phyloP scores from a whole-genome alignment of 1,140 invertebrate genomes.

The Pogonomyrmex californicus region DNA sequence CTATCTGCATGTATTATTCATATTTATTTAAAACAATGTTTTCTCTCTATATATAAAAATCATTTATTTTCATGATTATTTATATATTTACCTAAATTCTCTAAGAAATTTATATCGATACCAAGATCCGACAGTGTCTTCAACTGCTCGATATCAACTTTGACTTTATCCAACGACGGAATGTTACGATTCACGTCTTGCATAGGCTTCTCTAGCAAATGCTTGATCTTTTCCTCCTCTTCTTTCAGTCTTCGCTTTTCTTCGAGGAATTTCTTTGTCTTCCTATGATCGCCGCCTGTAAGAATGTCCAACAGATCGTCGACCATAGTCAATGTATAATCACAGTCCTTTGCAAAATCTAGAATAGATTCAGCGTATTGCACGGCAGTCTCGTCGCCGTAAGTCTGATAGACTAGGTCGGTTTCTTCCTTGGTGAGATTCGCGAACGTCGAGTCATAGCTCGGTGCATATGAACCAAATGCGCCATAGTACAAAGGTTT shows the following conservation, averaged over 20 bases:
- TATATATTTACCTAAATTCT: conserved; percentile 90
- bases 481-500: conserved; percentile 97
- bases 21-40: background rate
- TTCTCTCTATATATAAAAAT: no score
- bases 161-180: conserved; percentile 87
- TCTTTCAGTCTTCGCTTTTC: conserved; percentile 89
- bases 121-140: conserved; percentile 92
- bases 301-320: conserved; percentile 94
- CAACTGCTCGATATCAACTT: conserved; percentile 92
- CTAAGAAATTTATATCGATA: conserved; percentile 94
- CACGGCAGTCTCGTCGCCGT: conserved; percentile 95
- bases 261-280: conserved; percentile 90
- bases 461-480: conserved; percentile 97
- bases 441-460: conserved; percentile 98
- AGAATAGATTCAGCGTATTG: conserved; percentile 95
- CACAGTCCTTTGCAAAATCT: conserved; percentile 94
- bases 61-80: conserved; percentile 54
- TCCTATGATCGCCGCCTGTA: conserved; percentile 94
- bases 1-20: background rate
- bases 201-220: conserved; percentile 87
- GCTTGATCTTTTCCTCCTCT: conserved; percentile 89
- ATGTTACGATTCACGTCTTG: conserved; percentile 86
- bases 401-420: conserved; percentile 96
- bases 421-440: conserved; percentile 97
- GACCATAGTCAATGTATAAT: conserved; percentile 94